Evolutionary conservation across 2,797 vertebrate genomes (phyloP).

Genomic region (Yasuhikotakia modesta): DNA sequence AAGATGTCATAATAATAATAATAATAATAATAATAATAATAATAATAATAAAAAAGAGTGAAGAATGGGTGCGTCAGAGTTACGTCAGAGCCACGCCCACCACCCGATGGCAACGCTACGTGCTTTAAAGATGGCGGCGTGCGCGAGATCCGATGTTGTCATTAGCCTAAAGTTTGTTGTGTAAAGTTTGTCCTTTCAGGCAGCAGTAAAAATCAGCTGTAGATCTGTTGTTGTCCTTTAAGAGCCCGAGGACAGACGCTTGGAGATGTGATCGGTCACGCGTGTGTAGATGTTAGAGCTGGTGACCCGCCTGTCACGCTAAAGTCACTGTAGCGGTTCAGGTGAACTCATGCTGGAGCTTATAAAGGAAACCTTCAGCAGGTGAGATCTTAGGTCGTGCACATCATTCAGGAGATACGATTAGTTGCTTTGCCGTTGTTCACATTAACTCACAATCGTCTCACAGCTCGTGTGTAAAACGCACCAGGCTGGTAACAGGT

Average conservation of each 20-base stretch:
- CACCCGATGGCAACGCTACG: slow-evolving; percentile 23
- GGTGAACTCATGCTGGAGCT: neutral
- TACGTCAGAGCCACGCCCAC: slow-evolving; percentile 20
- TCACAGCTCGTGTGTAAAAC: slow-evolving; percentile 9
- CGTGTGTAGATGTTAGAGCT: neutral
- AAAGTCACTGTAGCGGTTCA: slow-evolving; percentile 23
- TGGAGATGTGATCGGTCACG: slow-evolving; percentile 4
- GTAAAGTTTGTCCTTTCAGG: slow-evolving; percentile 9
- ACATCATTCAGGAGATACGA: neutral
- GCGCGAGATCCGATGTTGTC: slow-evolving; percentile 39
- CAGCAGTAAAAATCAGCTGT: neutral
- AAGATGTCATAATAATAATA: too few species aligned
- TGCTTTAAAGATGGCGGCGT: slow-evolving; percentile 58
- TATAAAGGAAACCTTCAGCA: slow-evolving; percentile 3
- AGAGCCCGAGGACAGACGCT: neutral
- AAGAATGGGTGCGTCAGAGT: too few species aligned
- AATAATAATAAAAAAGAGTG: too few species aligned
- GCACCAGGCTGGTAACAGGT: neutral
- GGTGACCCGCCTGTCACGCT: slow-evolving; percentile 22
- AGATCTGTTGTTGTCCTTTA: neutral
- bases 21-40: too few species aligned
- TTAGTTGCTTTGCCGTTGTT: slow-evolving; percentile 5
- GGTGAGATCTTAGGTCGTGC: neutral
- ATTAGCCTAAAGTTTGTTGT: slow-evolving; percentile 7
- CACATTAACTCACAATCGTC: too few species aligned